Evolutionary conservation across 1,140 invertebrate genomes (phyloP).

Genomic region (Lordiphosa mommai): DNA sequence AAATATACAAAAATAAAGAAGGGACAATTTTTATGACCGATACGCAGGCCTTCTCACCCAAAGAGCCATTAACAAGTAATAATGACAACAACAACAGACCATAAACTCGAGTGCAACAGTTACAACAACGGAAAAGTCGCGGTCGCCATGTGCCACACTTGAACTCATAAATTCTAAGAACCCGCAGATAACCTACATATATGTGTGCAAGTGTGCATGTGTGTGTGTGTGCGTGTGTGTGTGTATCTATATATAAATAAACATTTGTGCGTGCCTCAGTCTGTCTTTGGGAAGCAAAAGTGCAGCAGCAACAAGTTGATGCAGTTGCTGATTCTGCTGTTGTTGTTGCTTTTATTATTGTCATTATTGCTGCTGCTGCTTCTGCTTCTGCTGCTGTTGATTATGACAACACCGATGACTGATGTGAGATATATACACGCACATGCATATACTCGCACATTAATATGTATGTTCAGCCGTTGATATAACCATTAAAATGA

Average conservation of each 20-base stretch:
- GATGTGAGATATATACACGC: slow-evolving; percentile 26
- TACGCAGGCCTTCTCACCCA: slow-evolving; percentile 42
- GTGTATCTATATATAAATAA: slow-evolving; percentile 65
- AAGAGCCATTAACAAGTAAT: slow-evolving; percentile 72
- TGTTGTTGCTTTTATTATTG: slow-evolving; percentile 16
- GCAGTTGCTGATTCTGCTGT: slow-evolving; percentile 44
- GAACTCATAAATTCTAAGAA: slow-evolving; percentile 75
- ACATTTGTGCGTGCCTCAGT: slow-evolving; percentile 53
- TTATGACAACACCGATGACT: slow-evolving; percentile 57
- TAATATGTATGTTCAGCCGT: neutral
- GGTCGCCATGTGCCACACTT: slow-evolving; percentile 61
- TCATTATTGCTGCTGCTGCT: slow-evolving; percentile 6
- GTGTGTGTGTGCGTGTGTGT: slow-evolving; percentile 22
- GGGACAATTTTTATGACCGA: slow-evolving; percentile 60
- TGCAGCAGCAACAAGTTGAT: slow-evolving; percentile 49
- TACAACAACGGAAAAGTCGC: slow-evolving; percentile 42
- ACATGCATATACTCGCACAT: neutral
- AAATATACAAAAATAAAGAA: neutral
- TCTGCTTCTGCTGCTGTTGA: slow-evolving; percentile 40
- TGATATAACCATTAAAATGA: slow-evolving; percentile 49
- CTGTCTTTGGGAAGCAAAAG: slow-evolving; percentile 29
- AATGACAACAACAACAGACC: slow-evolving; percentile 53
- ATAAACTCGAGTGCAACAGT: slow-evolving; percentile 69
- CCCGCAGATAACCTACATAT: slow-evolving; percentile 63
- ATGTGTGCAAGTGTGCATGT: slow-evolving; percentile 1